These are phyloP conservation scores for Xenopus petersii DNA, from an alignment of 2,797 vertebrate species.

Conservation along the genomic window DNA sequence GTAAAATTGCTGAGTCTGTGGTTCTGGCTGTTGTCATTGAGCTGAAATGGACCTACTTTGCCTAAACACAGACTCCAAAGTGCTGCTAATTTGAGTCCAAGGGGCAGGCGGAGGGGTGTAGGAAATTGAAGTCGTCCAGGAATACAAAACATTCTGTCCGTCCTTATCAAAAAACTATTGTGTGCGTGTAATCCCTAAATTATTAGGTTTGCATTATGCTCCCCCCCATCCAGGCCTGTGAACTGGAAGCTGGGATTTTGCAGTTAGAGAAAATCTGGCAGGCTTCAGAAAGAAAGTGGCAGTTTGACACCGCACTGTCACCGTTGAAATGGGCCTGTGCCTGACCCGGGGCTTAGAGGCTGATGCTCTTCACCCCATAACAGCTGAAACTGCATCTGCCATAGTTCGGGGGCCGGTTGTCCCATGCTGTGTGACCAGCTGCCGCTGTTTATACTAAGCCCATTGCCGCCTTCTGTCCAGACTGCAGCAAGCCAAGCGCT, in stretches of 20 bases:
- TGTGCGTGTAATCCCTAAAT: constrained; percentile 46
- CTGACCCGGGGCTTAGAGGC: constrained; percentile 68
- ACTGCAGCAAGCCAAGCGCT: constrained; percentile 51
- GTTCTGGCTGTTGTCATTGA: too few relatives aligned
- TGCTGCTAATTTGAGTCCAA: neutral
- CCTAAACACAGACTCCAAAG: constrained; percentile 4
- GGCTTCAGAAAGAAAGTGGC: constrained; percentile 66
- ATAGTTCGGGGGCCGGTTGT: constrained; percentile 58
- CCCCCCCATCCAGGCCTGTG: constrained; percentile 49
- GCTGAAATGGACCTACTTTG: neutral
- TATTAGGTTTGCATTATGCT: constrained; percentile 10
- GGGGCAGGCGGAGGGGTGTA: neutral
- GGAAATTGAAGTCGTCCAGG: constrained; percentile 26
- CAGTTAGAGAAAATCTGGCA: constrained; percentile 60
- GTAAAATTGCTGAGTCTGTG: too few relatives aligned
- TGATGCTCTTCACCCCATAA: constrained; percentile 62
- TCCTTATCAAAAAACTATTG: constrained; percentile 11
- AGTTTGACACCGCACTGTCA: constrained; percentile 74
- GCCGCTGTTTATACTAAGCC: constrained; percentile 67
- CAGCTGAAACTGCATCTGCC: constrained; percentile 77
- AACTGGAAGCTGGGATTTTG: constrained; percentile 54
- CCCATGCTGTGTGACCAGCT: constrained; percentile 75
- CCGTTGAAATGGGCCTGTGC: constrained; percentile 60
- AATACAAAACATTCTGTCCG: constrained; percentile 22
- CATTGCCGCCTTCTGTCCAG: constrained; percentile 63